Percentiles rank a stretch among this genome's conserved stretches.
Evolutionary conservation across 2,888 invertebrate genomes (phyloP).

Genomic region (Hirudinaria manillensis): DNA sequence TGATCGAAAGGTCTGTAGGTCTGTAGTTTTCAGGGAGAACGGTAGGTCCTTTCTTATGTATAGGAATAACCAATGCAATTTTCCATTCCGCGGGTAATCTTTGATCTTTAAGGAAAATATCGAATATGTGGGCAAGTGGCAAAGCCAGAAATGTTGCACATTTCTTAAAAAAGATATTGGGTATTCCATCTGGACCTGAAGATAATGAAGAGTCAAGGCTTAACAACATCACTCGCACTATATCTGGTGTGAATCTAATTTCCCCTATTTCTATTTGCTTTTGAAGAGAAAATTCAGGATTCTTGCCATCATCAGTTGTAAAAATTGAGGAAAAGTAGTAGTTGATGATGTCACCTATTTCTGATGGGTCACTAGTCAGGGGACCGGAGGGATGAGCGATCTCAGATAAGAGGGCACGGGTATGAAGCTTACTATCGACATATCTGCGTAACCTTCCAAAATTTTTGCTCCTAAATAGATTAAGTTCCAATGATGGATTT

Average conservation of each 20-base stretch:
- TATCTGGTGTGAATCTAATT: not conserved
- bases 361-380: conserved; percentile 1
- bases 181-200: conserved; percentile 5
- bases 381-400: too few species aligned
- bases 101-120: not conserved
- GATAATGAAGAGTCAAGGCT: not conserved
- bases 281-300: too few species aligned
- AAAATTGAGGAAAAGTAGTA: conserved; percentile 1
- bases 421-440: too few species aligned
- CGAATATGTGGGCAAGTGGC: conserved; percentile 6
- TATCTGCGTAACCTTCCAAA: too few species aligned
- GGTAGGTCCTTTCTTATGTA: conserved; percentile 13
- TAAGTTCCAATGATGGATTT: too few species aligned
- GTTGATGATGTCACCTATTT: conserved; percentile 4
- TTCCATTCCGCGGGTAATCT: not conserved
- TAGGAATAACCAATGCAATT: conserved; percentile 7
- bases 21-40: too few species aligned
- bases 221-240: not conserved
- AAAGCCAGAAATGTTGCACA: conserved; percentile 6
- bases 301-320: not conserved
- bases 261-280: not conserved
- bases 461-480: too few species aligned
- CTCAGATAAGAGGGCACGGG: too few species aligned
- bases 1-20: too few species aligned
- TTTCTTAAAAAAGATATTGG: not conserved